Base-by-base conservation (phyloP, 2,113 vertebrate genomes). In the Lagopus leucura region DNA sequence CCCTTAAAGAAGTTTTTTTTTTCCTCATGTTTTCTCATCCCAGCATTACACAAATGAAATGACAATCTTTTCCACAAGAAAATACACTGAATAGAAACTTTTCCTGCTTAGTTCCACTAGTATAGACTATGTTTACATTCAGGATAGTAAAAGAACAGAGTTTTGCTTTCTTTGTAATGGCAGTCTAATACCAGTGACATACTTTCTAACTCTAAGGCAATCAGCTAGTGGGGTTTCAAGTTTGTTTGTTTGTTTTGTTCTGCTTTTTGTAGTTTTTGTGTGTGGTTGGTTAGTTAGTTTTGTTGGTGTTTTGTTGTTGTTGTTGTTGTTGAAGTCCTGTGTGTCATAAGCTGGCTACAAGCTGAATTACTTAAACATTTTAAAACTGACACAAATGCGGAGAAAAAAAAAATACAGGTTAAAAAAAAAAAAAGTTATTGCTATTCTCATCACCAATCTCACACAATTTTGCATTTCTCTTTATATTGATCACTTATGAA, bases 201-300 rank as follows among this genome's bases (percentile, higher is more conserved):
- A 70, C 4, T 76, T 79, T 38, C 60, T 75, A 32, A 81, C 70
- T 13, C 14, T 70, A 90, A 16, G 19, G 28, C 4, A 58, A 78
- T 2, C 11, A 2, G 1, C 8, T 69, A 4, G 8, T 21, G 13
- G 11, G 57, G n/a, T 8, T 14, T 27, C 25, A 52, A 21, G 47
- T 47, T 47, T 47, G 20, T 21, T 47, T 21, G 47, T 47, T 50
- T 13, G 6, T 25, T 25, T 25, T 25, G 22, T 50, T 12, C 7
- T 48, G 43, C 6, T 48, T 48, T 48, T 24, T 50, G 50, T 27
- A 15, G 50, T 28, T 28, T 28, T 54, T 54, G 11, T 50, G 22
- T 30, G 16, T 30, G 52, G 52, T 16, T 30, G 13, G 27, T 55
- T 55, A 27, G 25, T 48, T 48, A 21, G 20, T 50, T 50, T 24